Conservation (phyloP, 2,888 invertebrate species). For the Alcis repandata region DNA sequence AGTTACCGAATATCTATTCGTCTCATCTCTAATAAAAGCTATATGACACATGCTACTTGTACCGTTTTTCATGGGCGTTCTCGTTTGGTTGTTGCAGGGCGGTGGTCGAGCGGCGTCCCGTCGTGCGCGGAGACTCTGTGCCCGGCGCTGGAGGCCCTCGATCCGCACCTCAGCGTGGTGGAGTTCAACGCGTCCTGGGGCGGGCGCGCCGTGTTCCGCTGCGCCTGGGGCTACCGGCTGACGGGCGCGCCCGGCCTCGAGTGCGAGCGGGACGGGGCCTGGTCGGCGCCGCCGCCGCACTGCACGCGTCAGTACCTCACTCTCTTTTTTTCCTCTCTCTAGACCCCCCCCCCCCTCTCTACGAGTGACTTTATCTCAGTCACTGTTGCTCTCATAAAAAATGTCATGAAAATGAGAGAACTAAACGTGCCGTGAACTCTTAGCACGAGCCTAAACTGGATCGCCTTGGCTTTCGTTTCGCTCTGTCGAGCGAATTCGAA, state of each 20-base stretch:
- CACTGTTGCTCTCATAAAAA: no score
- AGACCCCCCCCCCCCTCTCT: no score
- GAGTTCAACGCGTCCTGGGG: slow-evolving; percentile 94
- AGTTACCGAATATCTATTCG: no score
- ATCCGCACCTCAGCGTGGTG: slow-evolving; percentile 90
- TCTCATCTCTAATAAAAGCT: no score
- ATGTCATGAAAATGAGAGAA: no score
- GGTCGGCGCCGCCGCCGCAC: slow-evolving; percentile 92
- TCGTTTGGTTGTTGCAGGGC: slow-evolving; percentile 77
- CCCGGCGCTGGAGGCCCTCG: slow-evolving; percentile 89
- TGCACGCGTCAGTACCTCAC: slow-evolving; percentile 89
- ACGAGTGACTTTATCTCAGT: no score
- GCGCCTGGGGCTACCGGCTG: slow-evolving; percentile 94
- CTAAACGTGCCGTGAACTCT: no score
- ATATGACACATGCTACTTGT: no score
- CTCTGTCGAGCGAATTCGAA: no score
- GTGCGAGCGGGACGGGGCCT: slow-evolving; percentile 92
- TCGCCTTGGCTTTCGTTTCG: no score
- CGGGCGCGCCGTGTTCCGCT: slow-evolving; percentile 93
- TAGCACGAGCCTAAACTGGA: no score
- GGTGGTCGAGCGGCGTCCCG: slow-evolving; percentile 92
- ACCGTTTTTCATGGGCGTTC: no score
- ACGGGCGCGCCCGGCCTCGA: slow-evolving; percentile 92
- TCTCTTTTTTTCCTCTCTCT: not conserved
- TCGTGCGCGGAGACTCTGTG: slow-evolving; percentile 93